Evolutionary conservation across 2,797 vertebrate species (phyloP).

Genomic region (Nyctalus aviator): DNA sequence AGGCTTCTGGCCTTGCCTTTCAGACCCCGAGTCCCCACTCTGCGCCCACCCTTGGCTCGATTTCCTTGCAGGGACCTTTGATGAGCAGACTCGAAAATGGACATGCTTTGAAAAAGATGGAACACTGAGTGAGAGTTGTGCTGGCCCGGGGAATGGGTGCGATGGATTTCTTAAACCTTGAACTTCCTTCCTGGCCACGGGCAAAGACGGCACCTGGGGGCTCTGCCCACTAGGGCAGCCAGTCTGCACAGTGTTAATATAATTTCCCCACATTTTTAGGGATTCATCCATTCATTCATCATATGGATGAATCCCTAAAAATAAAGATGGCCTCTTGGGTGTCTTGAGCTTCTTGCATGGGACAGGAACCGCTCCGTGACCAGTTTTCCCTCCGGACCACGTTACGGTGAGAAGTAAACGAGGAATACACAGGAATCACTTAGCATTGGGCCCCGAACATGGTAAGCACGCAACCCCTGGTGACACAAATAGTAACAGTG

Average conservation of each 20-base stretch:
- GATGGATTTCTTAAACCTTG: background rate
- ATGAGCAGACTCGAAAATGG: conserved; percentile 63
- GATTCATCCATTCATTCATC: too few species aligned
- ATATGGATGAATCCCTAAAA: background rate
- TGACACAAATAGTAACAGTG: background rate
- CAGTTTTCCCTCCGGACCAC: background rate
- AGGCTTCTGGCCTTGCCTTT: conserved; percentile 64
- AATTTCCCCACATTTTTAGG: background rate
- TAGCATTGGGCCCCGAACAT: background rate
- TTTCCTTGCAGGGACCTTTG: conserved; percentile 48
- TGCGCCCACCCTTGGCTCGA: conserved; percentile 13
- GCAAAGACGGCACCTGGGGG: background rate
- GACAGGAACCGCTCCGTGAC: background rate
- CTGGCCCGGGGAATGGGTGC: background rate
- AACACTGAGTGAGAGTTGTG: background rate
- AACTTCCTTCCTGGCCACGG: conserved; percentile 32
- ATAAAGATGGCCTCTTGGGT: background rate
- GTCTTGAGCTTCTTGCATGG: background rate
- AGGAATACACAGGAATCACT: background rate
- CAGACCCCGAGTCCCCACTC: conserved; percentile 69
- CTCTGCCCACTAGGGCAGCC: background rate
- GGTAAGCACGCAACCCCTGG: rapidly evolving
- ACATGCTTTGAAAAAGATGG: conserved; percentile 72
- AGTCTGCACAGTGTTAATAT: rapidly evolving
- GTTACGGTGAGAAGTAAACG: rapidly evolving